Evolutionary conservation across 2,888 invertebrate genomes (phyloP), one percentile per base, ranked within the genome.

Genomic region (Xestia rhomboidea): DNA sequence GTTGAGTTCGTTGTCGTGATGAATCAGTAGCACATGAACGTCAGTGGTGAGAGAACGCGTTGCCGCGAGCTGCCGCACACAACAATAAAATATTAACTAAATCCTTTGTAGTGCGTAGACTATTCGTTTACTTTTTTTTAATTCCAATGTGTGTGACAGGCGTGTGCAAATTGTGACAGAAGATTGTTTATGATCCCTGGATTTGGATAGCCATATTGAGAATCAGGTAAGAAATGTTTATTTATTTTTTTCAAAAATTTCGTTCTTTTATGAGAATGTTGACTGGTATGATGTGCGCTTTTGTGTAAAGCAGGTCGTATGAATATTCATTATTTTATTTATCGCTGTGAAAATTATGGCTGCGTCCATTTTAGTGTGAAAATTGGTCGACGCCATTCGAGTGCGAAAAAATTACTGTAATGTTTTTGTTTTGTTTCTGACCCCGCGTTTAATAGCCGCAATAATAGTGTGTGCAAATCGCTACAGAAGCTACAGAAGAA

Each of bases 1-100:
- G 88, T 84, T 83, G 92, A 92, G 93, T 93, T 93, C 93, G 94
- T 93, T 94, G 93, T 92, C 93, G 90, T 94, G 93, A 83, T 91
- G 91, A 93, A 92, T 93, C 89, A 91, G 93, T 93, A 91, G 90
- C 90, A 90, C 89, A 91, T 86, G 88, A 90, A 79, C 86, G 51
- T 77, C 73, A 71, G 78, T 76, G 64, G 72, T 64, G 82, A 81
- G 81, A 83, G 87, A 81, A 82, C 83, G 87, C 83, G 82, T 79
- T 72, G 80, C 78, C 85, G 82, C 84, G 82, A 82, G 88, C 87
- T 84, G 84, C 84, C 85, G 88, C 83, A 81, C 75, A 84, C 81
- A 87, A 89, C 85, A 89, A 87, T 88, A 84, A 88, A 90, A 89
- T 82, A 89, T 87, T 88, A 88, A 90, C 82, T 75, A 90, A 82